Evolutionary conservation across 2,113 vertebrate species (phyloP), one percentile per base, ranked within the genome.

Genomic region (Oncorhynchus nerka): DNA sequence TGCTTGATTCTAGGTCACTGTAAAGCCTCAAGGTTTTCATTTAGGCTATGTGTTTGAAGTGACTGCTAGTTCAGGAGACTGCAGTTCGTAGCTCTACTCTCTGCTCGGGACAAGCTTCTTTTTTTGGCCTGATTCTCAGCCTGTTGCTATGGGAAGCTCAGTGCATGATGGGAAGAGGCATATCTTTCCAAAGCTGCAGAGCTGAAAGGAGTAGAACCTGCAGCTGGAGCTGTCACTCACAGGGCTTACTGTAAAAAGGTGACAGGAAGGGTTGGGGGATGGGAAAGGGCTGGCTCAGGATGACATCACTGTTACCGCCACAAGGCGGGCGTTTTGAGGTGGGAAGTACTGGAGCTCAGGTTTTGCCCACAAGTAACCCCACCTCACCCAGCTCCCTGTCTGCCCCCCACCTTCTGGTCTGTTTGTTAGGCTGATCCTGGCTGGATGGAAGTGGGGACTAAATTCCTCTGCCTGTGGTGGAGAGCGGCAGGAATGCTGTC

Each of bases 191-290:
- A 91, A 92, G 86, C 88, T 74, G 89, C 83, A 83, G 91, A 92
- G 92, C 93, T 92, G 92, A 92, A 87, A 86, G 86, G 87, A 32
- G 77, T 80, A 85, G 87, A 89, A 76, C 78, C 82, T 85, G 64
- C 93, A 94, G 93, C 92, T 93, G 93, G 81, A 79, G 88, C 90
- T 89, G 92, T 93, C 94, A 88, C 77, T 94, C 92, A 93, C 82
- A 83, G 61, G 80, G 87, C 81, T 90, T 90, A 93, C 89, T 86
- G 90, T 90, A 91, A 90, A 11, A 90, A 81, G 82, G 80, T 78
- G 79, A 82, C 73, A 72, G 49, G 32, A 45, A 45, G 70, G 67
- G 13, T 51, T 61, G 83, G 80, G 74, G 68, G 81, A 39, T 74
- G 55, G 49, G 57, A 48, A 82, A 67, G 48, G 85, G 81, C 83